Percentiles rank a stretch among this genome's conserved stretches.
phyloP scores from a whole-genome alignment of 2,113 vertebrate species.

The Rattus rattus region DNA sequence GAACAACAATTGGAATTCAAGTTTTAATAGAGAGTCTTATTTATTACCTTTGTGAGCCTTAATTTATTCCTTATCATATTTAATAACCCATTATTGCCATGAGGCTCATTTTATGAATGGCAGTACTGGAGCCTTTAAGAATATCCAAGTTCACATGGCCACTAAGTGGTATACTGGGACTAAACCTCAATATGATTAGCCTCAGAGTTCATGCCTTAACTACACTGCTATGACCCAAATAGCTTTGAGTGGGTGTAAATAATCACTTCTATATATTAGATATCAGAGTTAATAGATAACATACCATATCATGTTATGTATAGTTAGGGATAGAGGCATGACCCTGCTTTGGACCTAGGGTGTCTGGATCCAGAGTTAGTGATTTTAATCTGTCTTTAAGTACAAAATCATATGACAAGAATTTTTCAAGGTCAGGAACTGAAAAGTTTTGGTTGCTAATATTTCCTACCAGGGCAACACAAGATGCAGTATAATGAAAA shows the following conservation, averaged over 20 bases:
- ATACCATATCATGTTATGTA: not conserved
- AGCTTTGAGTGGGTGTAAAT: not conserved
- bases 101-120: constrained; percentile 27
- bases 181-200: not conserved
- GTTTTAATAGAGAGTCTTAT: not conserved
- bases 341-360: not conserved
- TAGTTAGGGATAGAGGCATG: not conserved
- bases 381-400: constrained; percentile 45
- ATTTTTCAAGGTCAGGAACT: constrained; percentile 44
- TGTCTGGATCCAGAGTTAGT: not conserved
- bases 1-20: not conserved
- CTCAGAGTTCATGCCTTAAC: not conserved
- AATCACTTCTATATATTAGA: not conserved
- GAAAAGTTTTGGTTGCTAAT: constrained; percentile 47
- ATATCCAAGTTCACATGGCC: not conserved
- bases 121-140: not conserved
- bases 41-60: not conserved
- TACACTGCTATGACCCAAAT: not conserved
- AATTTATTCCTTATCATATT: not conserved
- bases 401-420: constrained; percentile 4
- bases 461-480: constrained; percentile 53
- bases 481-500: constrained; percentile 49
- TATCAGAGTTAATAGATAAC: not conserved
- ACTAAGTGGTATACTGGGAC: not conserved
- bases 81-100: not conserved